Base-by-base conservation (phyloP, 2,797 vertebrate species). In the Diceros bicornis region DNA sequence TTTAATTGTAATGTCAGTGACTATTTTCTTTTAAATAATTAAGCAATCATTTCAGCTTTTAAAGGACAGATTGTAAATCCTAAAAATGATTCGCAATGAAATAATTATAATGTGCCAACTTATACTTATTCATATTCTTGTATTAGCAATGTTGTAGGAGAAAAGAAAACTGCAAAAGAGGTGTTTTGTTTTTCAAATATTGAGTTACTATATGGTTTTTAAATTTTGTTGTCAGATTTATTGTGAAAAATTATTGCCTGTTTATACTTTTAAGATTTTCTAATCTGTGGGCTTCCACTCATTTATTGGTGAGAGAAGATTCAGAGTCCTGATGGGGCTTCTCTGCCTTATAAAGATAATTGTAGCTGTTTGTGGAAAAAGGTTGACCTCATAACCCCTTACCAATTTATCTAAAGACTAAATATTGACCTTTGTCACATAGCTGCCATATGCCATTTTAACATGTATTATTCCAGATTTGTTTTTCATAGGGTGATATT, bases 191-290 rank as follows among this genome's bases (percentile, higher is more conserved):
- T 92, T 95, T 78, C 50, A 83, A 68, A 92, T 71, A 88, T 25
- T 55, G 41, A 91, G 37, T 95, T 61, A 81, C 59, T 79, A n/a
- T n/a, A 61, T 69, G 52, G 7, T 21, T 78, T 93, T 78, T 71
- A 12, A 85, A 44, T 81, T 81, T 89, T 78, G 7, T 34, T 86
- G 29, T 87, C 52, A 66, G 20, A 61, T 86, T 91, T 94, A 12
- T 88, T 75, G 78, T 90, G 47, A 93, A 96, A 96, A 81, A 47
- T 29, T 75, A 85, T 50, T 85, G 21, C 37, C 29, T 97, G 14
- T 52, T 94, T 96, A 66, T 34, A 55, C 1, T 90, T 85, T 77
- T 47, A 91, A 93, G n/a, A 41, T 87, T 96, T 95, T 91, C 57
- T 86, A 34, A 86, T 85, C n/a, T 52, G 21, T 44, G 66, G 2